Percentiles rank a stretch among this genome's conserved stretches.
Evolutionary conservation across 2,797 vertebrate genomes (phyloP).

Genomic region (Lophura swinhoii): DNA sequence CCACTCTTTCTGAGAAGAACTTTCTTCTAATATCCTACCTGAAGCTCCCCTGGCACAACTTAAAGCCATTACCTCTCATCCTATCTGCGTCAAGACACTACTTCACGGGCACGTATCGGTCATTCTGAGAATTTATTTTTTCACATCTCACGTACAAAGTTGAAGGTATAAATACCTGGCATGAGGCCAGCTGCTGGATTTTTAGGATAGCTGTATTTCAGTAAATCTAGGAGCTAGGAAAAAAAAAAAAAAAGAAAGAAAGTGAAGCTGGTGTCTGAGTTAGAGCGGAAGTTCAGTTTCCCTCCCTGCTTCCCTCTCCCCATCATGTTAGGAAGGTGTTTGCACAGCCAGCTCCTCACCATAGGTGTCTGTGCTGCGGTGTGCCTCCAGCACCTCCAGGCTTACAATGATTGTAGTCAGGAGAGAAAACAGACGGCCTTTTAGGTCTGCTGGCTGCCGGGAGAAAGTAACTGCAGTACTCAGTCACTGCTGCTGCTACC

Average conservation of each 20-base stretch:
- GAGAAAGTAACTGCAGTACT: fast-evolving
- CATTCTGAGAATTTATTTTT: background rate
- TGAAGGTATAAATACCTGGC: background rate
- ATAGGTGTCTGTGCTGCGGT: fast-evolving
- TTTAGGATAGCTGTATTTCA: background rate
- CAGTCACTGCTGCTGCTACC: background rate
- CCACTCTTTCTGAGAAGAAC: too few relatives aligned
- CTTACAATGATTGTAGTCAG: background rate
- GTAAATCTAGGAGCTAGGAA: background rate
- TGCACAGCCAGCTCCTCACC: background rate
- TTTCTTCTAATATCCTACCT: too few relatives aligned
- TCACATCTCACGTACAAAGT: background rate
- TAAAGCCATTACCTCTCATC: too few relatives aligned
- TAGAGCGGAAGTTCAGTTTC: fast-evolving
- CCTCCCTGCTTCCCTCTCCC: background rate
- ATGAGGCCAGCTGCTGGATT: background rate
- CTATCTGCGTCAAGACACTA: background rate
- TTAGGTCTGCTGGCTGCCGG: background rate
- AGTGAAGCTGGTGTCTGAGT: background rate
- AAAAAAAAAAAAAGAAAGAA: background rate
- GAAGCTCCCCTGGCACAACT: too few relatives aligned
- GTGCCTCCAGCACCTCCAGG: background rate
- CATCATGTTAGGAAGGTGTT: background rate
- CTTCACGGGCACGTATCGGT: background rate
- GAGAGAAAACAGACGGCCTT: background rate